Base-by-base conservation (phyloP, 2,888 invertebrate species). In the Amiota mariae region DNA sequence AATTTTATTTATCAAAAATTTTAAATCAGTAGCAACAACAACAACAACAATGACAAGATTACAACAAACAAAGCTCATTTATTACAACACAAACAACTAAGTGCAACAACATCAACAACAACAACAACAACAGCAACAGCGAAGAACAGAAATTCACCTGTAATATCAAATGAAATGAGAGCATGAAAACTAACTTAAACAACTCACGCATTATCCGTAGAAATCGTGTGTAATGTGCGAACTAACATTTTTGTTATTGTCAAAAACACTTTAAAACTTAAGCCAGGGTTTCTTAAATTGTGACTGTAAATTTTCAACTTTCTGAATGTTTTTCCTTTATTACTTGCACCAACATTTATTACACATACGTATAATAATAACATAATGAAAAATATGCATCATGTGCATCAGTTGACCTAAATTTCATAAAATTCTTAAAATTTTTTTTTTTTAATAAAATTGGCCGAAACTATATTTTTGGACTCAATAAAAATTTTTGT, bases 1-100 rank as follows among this genome's bases (percentile, higher is more conserved):
- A 75, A 77, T 80, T 81, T 24, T 68, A 18, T 48, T 68, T 85
- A 85, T 85, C 85, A 82, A 75, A 71, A 64, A 71, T 83, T 76
- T 81, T 70, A 81, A 85, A 85, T 85, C 85, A 83, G 77, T 54
- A 73, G 72, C 71, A 70, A 63, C 54, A 72, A 66, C 66, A 66
- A 47, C 72, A 74, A 72, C n/a, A 36, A 13, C 63, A 24, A 20
- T 49, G 72, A 72, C 81, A 77, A 80, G 75, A 75, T 80, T 68
- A 68, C 67, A 68, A 68, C 67, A 49, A 54, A 47, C 61, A 74
- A 74, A 56, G 48, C 72, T 72, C 64, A 68, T 68, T 67, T 68
- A 36, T 68, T 68, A 66, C 48, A 66, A 64, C 64, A 59, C 20
- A 48, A n/a, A 15, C 36, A 61, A 36, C 36, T 9, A 47, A 72